Evolutionary conservation across 2,797 vertebrate genomes (phyloP).

Genomic region (Eptatretus atami): DNA sequence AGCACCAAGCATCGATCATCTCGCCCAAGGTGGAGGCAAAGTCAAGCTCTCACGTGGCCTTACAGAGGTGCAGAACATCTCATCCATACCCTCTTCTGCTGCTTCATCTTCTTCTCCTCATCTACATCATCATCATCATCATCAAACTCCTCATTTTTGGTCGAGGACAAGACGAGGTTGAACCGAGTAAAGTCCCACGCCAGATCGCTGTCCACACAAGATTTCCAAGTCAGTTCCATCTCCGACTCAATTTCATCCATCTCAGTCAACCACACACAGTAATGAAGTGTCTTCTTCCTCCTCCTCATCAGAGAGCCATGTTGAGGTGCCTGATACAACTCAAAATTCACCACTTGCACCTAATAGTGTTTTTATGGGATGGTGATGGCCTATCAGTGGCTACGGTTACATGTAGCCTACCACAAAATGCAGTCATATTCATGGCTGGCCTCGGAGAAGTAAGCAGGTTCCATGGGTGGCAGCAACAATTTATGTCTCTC

Average conservation of each 20-base stretch:
- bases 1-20: constrained; percentile 99
- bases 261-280: constrained; percentile 23
- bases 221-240: constrained; percentile 53
- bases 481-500: constrained; percentile 4
- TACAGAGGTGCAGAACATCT: constrained; percentile 73
- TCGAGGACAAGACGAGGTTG: constrained; percentile 42
- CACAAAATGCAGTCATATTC: constrained; percentile 58
- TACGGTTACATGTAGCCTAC: constrained; percentile 68
- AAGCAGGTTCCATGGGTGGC: constrained; percentile 15
- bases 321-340: constrained; percentile 91
- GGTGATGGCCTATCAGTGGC: constrained; percentile 72
- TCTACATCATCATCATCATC: too few relatives aligned
- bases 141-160: too few relatives aligned
- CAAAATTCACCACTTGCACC: constrained; percentile 96
- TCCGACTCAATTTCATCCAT: constrained; percentile 9
- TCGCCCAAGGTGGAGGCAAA: constrained; percentile 90
- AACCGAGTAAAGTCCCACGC: constrained; percentile 12
- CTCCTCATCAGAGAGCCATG: constrained; percentile 61
- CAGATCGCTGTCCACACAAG: constrained; percentile 14
- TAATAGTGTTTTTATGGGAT: constrained; percentile 90
- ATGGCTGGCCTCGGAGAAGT: constrained; percentile 84
- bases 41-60: constrained; percentile 35
- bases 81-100: not conserved
- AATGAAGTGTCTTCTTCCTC: constrained; percentile 23
- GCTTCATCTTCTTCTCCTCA: constrained; percentile 5